phyloP scores from a whole-genome alignment of 1,140 invertebrate species.

The Delia radicum region DNA sequence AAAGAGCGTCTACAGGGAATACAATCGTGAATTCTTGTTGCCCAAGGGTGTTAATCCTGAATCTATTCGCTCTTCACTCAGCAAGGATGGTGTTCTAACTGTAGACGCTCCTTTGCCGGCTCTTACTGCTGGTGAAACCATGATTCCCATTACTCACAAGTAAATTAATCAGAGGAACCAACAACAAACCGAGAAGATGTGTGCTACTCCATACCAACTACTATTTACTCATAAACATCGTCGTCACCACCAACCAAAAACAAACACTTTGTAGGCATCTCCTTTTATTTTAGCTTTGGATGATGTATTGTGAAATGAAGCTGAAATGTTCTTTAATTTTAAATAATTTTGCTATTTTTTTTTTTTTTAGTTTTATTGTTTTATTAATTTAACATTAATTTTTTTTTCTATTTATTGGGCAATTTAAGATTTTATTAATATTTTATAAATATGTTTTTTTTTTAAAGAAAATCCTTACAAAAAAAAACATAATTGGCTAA shows the following conservation, averaged over 20 bases:
- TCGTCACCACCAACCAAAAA: not conserved
- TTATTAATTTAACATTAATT: not conserved
- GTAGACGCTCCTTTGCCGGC: slow-evolving; percentile 90
- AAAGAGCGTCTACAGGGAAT: slow-evolving; percentile 92
- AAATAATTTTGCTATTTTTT: not conserved
- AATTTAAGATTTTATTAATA: slow-evolving; percentile 5
- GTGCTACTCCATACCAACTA: not conserved
- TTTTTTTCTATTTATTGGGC: slow-evolving; percentile 11
- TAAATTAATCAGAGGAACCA: slow-evolving; percentile 50
- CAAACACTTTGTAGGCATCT: not conserved
- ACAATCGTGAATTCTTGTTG: slow-evolving; percentile 92
- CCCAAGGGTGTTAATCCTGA: slow-evolving; percentile 92
- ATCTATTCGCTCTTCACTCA: slow-evolving; percentile 84
- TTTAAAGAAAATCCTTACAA: not conserved
- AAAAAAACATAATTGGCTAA: not conserved
- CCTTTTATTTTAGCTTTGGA: not conserved
- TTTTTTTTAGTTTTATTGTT: not conserved
- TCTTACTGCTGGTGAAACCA: slow-evolving; percentile 68
- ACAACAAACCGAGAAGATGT: not conserved
- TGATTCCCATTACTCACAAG: slow-evolving; percentile 78
- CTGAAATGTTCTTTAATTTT: not conserved
- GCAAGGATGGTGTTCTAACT: slow-evolving; percentile 89
- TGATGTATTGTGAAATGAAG: not conserved
- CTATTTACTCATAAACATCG: not conserved
- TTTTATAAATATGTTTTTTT: slow-evolving; percentile 7